Conservation (phyloP, 2,888 invertebrate species). For the Watsonalla binaria region DNA sequence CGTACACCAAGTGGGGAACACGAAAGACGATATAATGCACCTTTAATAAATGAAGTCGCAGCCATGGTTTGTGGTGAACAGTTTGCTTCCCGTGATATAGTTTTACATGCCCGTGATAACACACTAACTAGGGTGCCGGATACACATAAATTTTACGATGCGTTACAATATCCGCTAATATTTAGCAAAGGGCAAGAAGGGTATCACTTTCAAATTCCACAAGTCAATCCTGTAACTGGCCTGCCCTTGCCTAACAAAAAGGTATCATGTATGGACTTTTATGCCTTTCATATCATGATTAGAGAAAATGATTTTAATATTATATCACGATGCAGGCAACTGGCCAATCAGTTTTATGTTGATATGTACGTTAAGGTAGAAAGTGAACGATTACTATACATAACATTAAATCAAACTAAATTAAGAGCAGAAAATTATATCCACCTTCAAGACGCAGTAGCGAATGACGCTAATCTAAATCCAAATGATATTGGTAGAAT, state of each 20-base stretch:
- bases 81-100: constrained; percentile 20
- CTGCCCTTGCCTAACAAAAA: constrained; percentile 14
- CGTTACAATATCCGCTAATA: constrained; percentile 43
- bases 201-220: constrained; percentile 26
- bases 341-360: constrained; percentile 10
- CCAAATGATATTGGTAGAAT: neutral
- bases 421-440: neutral
- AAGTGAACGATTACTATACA: constrained; percentile 10
- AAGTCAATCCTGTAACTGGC: constrained; percentile 17
- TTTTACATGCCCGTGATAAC: constrained; percentile 20
- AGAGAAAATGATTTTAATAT: too few species aligned
- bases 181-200: constrained; percentile 30
- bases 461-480: neutral
- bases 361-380: constrained; percentile 14
- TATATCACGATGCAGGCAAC: too few species aligned
- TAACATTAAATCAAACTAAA: neutral
- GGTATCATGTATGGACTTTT: constrained; percentile 9
- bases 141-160: constrained; percentile 36
- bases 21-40: constrained; percentile 27
- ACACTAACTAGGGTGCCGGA: constrained; percentile 30
- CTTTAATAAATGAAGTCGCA: constrained; percentile 25
- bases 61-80: constrained; percentile 21
- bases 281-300: too few species aligned
- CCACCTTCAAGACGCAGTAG: neutral
- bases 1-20: constrained; percentile 28